Percentiles rank a stretch among this genome's conserved stretches.
Evolutionary conservation across 2,113 vertebrate species (phyloP).

Genomic region (Cyprinodon variegatus): DNA sequence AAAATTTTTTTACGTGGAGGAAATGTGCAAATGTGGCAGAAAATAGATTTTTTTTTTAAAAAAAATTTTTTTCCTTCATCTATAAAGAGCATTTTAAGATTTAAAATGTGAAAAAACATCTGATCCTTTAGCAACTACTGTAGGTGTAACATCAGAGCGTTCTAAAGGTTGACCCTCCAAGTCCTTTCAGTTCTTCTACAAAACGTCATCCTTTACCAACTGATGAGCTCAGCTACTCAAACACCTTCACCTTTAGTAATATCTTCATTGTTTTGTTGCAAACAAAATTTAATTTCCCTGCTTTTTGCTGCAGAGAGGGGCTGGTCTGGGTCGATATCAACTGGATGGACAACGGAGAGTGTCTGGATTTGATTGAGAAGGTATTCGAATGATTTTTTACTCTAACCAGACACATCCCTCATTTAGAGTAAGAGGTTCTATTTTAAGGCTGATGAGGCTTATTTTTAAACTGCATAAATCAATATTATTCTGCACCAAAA

Average conservation of each 20-base stretch:
- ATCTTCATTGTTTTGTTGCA: not conserved
- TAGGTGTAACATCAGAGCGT: too few relatives aligned
- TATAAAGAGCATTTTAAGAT: too few relatives aligned
- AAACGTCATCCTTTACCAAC: too few relatives aligned
- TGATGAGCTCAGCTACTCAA: too few relatives aligned
- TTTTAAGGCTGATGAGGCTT: not conserved
- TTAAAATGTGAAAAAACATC: too few relatives aligned
- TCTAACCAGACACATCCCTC: not conserved
- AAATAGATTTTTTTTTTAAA: too few relatives aligned
- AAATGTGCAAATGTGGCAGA: too few relatives aligned
- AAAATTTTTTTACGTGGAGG: too few relatives aligned
- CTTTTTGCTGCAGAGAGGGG: constrained; percentile 85
- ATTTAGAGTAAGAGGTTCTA: not conserved
- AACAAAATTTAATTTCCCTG: not conserved
- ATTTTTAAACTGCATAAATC: not conserved
- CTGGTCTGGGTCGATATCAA: constrained; percentile 93
- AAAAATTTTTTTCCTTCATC: too few relatives aligned
- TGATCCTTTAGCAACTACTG: too few relatives aligned
- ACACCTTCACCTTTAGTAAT: not conserved
- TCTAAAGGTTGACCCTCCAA: too few relatives aligned
- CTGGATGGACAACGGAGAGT: constrained; percentile 98
- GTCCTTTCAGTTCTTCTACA: too few relatives aligned
- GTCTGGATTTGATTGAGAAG: constrained; percentile 97
- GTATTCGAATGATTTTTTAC: constrained; percentile 62
- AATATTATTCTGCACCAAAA: not conserved